phyloP scores from a whole-genome alignment of 64 coral and sea anemone genomes.

The Montipora capricornis region DNA sequence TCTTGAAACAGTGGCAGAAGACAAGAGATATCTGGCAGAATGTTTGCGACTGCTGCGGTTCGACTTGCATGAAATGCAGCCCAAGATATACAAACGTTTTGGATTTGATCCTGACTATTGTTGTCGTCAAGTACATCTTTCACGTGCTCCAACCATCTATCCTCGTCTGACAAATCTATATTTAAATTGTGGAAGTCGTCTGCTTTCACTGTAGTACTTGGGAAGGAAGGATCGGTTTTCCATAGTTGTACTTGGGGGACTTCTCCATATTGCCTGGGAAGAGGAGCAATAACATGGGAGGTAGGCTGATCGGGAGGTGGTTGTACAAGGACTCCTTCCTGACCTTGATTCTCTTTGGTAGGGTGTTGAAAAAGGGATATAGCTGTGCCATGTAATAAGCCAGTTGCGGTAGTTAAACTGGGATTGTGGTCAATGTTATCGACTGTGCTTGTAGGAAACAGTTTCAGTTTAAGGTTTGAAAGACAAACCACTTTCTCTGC shows the following conservation, averaged over 20 bases:
- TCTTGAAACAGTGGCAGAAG: slow-evolving; percentile 28
- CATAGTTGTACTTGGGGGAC: not conserved
- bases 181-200: too few species aligned
- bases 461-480: slow-evolving; percentile 34
- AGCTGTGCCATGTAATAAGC: slow-evolving; percentile 1
- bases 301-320: slow-evolving; percentile 1
- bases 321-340: slow-evolving; percentile 37
- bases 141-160: not conserved
- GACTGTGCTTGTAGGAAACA: slow-evolving; percentile 53
- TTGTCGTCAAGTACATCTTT: not conserved
- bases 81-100: not conserved
- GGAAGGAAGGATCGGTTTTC: slow-evolving; percentile 50
- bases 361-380: slow-evolving; percentile 37
- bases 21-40: not conserved
- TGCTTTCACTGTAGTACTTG: not conserved
- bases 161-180: too few species aligned
- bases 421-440: slow-evolving; percentile 73
- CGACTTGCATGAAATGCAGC: not conserved
- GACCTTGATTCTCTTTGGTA: not conserved
- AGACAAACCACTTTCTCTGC: slow-evolving; percentile 71
- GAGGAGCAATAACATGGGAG: not conserved
- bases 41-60: not conserved
- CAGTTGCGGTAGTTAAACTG: not conserved
- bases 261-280: not conserved
- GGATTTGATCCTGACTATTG: not conserved